Percentiles rank a stretch among this genome's conserved stretches.
Evolutionary conservation across 2,888 invertebrate genomes (phyloP).

Genomic region (Eurois occulta): DNA sequence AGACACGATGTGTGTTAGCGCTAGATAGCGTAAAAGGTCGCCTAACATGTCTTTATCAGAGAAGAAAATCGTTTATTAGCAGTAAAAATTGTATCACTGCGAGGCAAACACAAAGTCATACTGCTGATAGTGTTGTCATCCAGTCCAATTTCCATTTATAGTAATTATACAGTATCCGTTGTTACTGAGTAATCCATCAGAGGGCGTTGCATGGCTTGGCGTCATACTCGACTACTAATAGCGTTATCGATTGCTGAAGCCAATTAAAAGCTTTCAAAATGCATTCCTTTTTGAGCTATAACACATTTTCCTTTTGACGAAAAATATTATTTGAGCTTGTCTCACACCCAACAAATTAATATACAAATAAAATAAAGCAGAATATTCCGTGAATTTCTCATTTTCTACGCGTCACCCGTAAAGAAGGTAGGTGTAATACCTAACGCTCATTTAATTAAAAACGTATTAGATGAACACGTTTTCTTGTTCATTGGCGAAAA

Average conservation of each 20-base stretch:
- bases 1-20: background rate
- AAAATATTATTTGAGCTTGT: background rate
- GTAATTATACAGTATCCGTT: background rate
- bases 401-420: slow-evolving; percentile 15
- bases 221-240: background rate
- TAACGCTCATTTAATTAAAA: slow-evolving; percentile 45
- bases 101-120: background rate
- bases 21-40: slow-evolving; percentile 2
- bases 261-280: slow-evolving; percentile 2
- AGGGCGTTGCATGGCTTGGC: background rate
- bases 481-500: slow-evolving; percentile 28
- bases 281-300: background rate
- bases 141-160: background rate
- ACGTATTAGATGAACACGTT: slow-evolving; percentile 42
- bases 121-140: background rate
- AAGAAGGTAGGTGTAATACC: slow-evolving; percentile 10
- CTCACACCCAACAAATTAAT: background rate
- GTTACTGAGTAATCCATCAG: slow-evolving; percentile 20
- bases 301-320: too few relatives aligned
- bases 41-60: background rate
- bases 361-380: slow-evolving; percentile 15
- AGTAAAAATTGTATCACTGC: background rate
- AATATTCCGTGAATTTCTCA: slow-evolving; percentile 15
- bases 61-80: background rate
- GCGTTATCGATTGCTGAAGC: background rate